Conservation (phyloP, 2,797 vertebrate genomes). For the Acanthis flammea region DNA sequence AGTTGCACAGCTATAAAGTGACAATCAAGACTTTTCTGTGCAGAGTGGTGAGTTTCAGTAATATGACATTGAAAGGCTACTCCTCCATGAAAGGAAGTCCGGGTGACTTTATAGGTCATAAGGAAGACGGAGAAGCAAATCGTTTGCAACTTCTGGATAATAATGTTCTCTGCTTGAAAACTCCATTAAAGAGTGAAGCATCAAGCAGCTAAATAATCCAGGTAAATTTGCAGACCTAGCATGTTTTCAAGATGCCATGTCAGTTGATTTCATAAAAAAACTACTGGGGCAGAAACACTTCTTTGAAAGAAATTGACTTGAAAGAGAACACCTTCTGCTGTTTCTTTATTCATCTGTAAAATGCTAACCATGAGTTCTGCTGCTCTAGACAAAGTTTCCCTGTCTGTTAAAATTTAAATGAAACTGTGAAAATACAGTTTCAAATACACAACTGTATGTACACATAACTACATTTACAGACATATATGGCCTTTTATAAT, state of each 20-base stretch:
- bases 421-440: background rate
- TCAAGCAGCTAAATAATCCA: background rate
- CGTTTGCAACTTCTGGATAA: background rate
- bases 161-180: conserved; percentile 36
- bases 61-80: background rate
- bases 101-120: background rate
- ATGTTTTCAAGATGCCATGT: conserved; percentile 10
- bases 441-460: background rate
- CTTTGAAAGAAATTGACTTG: conserved; percentile 20
- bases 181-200: background rate
- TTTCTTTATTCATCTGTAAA: background rate
- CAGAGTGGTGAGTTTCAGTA: background rate
- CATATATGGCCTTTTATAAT: background rate
- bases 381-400: background rate
- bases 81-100: background rate
- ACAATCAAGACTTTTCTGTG: background rate
- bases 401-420: background rate
- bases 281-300: background rate
- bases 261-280: conserved; percentile 18
- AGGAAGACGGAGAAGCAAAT: background rate
- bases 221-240: background rate
- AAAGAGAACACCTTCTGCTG: background rate
- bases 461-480: background rate
- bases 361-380: background rate
- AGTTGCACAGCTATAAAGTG: background rate